These are phyloP conservation scores for Zygaena filipendulae DNA, from an alignment of 2,888 invertebrate genomes.

Conservation along the genomic window DNA sequence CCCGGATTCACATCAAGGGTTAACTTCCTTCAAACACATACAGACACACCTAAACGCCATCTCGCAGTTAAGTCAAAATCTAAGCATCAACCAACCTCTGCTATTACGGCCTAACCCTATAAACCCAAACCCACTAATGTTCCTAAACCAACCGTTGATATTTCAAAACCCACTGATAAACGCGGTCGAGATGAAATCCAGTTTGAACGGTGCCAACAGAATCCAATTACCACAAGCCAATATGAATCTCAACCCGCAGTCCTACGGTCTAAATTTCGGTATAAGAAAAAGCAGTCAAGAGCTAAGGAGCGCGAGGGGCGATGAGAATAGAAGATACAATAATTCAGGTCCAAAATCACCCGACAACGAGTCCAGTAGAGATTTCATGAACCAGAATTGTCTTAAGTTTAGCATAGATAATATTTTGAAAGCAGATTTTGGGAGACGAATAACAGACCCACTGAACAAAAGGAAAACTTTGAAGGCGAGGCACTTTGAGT, in stretches of 20 bases:
- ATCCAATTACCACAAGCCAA: conserved; percentile 39
- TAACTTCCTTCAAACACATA: conserved; percentile 73
- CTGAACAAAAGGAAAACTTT: conserved; percentile 69
- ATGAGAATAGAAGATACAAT: conserved; percentile 41
- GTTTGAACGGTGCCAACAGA: conserved; percentile 29
- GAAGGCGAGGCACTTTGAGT: conserved; percentile 36
- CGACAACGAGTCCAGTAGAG: conserved; percentile 44
- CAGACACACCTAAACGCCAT: conserved; percentile 76
- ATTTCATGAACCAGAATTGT: conserved; percentile 65
- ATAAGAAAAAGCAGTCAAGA: conserved; percentile 30
- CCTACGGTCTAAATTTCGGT: conserved; percentile 44
- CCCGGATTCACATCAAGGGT: conserved; percentile 33
- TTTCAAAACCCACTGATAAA: conserved; percentile 52
- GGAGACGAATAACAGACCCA: conserved; percentile 76
- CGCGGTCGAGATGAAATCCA: conserved; percentile 45
- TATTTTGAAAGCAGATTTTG: conserved; percentile 87
- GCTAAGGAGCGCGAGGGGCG: conserved; percentile 32
- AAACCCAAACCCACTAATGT: conserved; percentile 59
- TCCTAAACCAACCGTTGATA: conserved; percentile 54
- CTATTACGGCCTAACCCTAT: conserved; percentile 56
- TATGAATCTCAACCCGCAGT: conserved; percentile 31
- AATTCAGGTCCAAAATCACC: conserved; percentile 41
- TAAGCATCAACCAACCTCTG: conserved; percentile 50
- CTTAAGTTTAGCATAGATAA: conserved; percentile 89
- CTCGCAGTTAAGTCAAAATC: conserved; percentile 70